Evolutionary conservation across 2,113 vertebrate species (phyloP).

Genomic region (Camelus bactrianus): DNA sequence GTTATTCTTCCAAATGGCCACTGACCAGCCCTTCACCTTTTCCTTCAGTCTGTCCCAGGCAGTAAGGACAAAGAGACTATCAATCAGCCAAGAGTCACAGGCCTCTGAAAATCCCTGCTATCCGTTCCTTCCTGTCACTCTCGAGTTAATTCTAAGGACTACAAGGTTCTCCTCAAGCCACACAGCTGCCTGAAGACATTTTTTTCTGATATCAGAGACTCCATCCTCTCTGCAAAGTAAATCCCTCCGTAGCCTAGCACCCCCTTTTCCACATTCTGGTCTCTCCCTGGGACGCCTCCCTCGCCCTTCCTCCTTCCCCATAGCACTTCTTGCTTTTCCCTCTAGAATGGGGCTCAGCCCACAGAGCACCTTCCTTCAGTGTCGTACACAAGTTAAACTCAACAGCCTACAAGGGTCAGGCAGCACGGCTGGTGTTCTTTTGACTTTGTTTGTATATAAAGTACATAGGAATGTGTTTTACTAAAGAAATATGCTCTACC

Average conservation of each 20-base stretch:
- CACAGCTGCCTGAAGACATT: not conserved
- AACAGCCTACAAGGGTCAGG: not conserved
- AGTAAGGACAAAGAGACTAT: not conserved
- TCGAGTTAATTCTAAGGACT: not conserved
- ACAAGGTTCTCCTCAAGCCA: not conserved
- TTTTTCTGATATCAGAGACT: not conserved
- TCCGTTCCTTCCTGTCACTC: not conserved
- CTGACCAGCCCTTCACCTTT: not conserved
- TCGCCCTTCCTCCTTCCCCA: not conserved
- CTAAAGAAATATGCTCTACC: not conserved
- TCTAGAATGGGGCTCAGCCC: not conserved
- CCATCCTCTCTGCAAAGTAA: not conserved
- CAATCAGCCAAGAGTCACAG: not conserved
- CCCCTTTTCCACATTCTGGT: not conserved
- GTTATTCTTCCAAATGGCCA: not conserved
- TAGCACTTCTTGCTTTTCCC: not conserved
- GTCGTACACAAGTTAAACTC: not conserved
- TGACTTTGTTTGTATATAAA: not conserved
- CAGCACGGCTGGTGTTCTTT: not conserved
- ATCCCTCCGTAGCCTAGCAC: not conserved
- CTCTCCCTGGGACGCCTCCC: not conserved
- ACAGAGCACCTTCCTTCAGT: not conserved
- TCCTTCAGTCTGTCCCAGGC: not conserved
- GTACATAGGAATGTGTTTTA: not conserved
- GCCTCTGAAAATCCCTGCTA: not conserved